These are phyloP conservation scores for Meteorus cinctellus DNA, from an alignment of 2,888 invertebrate species.

Conservation along the genomic window DNA sequence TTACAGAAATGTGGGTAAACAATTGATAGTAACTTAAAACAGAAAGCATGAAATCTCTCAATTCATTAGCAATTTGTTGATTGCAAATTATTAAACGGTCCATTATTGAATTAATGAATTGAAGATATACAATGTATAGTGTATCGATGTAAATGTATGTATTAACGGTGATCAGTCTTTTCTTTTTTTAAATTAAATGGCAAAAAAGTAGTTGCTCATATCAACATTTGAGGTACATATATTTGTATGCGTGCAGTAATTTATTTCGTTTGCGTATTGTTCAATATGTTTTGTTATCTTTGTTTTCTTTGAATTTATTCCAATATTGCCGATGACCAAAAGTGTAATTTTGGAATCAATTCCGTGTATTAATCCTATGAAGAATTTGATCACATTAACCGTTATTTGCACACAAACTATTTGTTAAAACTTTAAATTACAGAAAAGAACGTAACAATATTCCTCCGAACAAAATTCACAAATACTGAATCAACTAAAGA, in stretches of 20 bases:
- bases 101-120: background rate
- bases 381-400: background rate
- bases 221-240: background rate
- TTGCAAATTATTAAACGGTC: background rate
- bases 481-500: background rate
- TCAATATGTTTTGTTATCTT: background rate
- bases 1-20: slow-evolving; percentile 29
- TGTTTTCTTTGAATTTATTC: background rate
- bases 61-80: background rate
- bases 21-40: background rate
- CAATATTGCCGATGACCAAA: background rate
- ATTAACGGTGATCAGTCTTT: slow-evolving; percentile 36
- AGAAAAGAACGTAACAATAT: background rate
- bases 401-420: background rate
- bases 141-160: background rate
- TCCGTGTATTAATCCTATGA: background rate
- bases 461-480: background rate
- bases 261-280: background rate
- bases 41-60: background rate
- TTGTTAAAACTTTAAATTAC: background rate
- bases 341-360: background rate
- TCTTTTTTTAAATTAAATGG: slow-evolving; percentile 25
- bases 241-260: background rate
- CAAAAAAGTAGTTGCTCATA: background rate
- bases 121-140: background rate